Percentiles rank a stretch among this genome's conserved stretches.
phyloP scores from a whole-genome alignment of 2,113 vertebrate genomes.

The Limanda limanda region DNA sequence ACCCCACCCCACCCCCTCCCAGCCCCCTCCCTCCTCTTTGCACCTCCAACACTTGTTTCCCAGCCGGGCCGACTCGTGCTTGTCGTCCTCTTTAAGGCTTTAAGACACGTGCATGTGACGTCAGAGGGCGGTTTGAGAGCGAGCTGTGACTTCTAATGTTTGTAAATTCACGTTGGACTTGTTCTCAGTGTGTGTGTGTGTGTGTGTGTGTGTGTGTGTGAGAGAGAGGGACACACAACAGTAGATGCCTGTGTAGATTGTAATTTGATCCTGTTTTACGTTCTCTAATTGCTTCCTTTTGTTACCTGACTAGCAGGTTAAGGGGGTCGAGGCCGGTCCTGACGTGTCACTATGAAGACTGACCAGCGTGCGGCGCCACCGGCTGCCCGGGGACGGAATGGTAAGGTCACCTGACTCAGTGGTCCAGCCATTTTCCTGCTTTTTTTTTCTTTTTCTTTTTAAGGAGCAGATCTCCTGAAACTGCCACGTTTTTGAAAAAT shows the following conservation, averaged over 20 bases:
- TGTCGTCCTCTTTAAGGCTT: conserved; percentile 47
- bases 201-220: not conserved
- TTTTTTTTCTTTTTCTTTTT: conserved; percentile 51
- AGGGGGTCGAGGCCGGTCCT: conserved; percentile 93
- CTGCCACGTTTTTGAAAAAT: conserved; percentile 57
- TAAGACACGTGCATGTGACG: conserved; percentile 62
- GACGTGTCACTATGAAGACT: conserved; percentile 96
- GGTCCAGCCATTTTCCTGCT: conserved; percentile 71
- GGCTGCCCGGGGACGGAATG: conserved; percentile 91
- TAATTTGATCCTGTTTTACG: conserved; percentile 35
- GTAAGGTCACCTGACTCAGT: conserved; percentile 89
- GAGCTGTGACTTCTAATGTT: conserved; percentile 17
- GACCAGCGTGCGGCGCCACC: conserved; percentile 87
- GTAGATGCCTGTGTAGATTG: conserved; percentile 49
- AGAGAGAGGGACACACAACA: conserved; percentile 1
- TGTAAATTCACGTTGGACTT: not conserved
- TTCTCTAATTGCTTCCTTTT: conserved; percentile 96
- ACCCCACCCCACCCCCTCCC: not conserved
- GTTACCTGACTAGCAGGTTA: conserved; percentile 99
- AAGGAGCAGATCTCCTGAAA: conserved; percentile 20
- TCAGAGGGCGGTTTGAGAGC: conserved; percentile 10
- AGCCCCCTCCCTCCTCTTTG: no score
- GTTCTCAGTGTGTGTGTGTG: conserved; percentile 1
- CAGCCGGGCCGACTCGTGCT: conserved; percentile 34
- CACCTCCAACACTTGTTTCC: not conserved